Evolutionary conservation across 2,797 vertebrate genomes (phyloP), one percentile per base, ranked within the genome.

Genomic region (Mormyrops boulengeri): DNA sequence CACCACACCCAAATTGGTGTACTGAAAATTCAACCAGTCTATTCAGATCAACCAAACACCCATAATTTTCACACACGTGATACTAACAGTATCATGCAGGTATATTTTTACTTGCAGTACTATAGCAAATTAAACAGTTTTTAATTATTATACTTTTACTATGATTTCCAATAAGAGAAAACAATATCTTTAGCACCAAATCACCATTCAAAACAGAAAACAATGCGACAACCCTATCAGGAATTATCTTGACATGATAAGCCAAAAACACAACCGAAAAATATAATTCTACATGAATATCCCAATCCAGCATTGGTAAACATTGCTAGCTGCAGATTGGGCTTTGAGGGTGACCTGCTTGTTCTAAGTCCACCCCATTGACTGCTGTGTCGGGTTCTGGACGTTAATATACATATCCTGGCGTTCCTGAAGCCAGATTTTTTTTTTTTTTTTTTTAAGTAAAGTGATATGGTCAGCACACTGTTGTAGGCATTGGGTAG

Each of bases 401-500:
- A 26, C 0, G 50, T 86, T 86, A 17, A 69, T 38, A 53, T 86
- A 22, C 47, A 47, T n/a, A 73, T 52, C n/a, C 11, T 52, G 44
- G 47, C 30, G 6, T 73, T 41, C 50, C 55, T 53, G 55, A 88
- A 60, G 85, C 60, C 44, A 34, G 84, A 11, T 8, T 44, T 80
- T 80, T 38, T 50, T 50, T 85, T 30, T 30, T 30, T 30, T 52
- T 55, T 60, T 41, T 47, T 53, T 8, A 57, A 90, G 57, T 53
- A 44, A 89, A 91, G 60, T 88, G 88, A 91, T 89, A 91, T 88
- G 89, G 86, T 90, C 91, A 92, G 53, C 47, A 90, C 34, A 41
- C 2, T 52, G 47, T 19, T 86, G 82, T 69, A 50, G 22, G 82
- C 57, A 62, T 49, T 57, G 73, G 49, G 47, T 49, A 89, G 30